Percentiles rank a stretch among this genome's conserved stretches.
These are phyloP conservation scores for Rosalia funebris DNA, from an alignment of 2,888 invertebrate species.

Conservation along the genomic window DNA sequence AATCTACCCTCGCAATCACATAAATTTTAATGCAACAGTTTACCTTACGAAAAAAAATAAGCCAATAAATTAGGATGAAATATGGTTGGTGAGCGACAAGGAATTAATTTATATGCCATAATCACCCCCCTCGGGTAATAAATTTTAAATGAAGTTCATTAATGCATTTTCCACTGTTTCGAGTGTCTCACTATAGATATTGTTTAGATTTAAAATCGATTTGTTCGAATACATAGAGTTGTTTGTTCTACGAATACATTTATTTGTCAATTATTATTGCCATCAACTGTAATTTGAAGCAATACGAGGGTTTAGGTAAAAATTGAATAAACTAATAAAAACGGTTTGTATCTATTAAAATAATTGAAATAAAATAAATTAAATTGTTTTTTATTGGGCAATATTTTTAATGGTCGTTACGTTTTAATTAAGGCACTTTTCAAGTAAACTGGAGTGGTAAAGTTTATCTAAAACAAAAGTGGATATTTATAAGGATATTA, in stretches of 20 bases:
- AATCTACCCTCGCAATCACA: slow-evolving; percentile 24
- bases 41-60: slow-evolving; percentile 23
- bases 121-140: slow-evolving; percentile 21
- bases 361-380: no score
- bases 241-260: slow-evolving; percentile 1
- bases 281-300: slow-evolving; percentile 9
- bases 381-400: no score
- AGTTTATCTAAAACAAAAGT: no score
- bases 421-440: no score
- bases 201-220: neutral
- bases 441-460: no score
- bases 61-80: slow-evolving; percentile 31
- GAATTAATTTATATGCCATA: slow-evolving; percentile 28
- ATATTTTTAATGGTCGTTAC: no score
- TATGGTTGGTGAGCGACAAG: slow-evolving; percentile 13
- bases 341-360: neutral
- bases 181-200: neutral
- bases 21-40: slow-evolving; percentile 32
- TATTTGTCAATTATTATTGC: slow-evolving; percentile 15
- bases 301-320: no score
- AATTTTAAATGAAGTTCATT: slow-evolving; percentile 26
- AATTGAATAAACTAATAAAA: neutral
- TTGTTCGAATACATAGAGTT: neutral
- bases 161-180: slow-evolving; percentile 9
- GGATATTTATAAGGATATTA: no score